These are phyloP conservation scores for Lithosia quadra DNA, from an alignment of 2,888 invertebrate genomes.

Conservation along the genomic window DNA sequence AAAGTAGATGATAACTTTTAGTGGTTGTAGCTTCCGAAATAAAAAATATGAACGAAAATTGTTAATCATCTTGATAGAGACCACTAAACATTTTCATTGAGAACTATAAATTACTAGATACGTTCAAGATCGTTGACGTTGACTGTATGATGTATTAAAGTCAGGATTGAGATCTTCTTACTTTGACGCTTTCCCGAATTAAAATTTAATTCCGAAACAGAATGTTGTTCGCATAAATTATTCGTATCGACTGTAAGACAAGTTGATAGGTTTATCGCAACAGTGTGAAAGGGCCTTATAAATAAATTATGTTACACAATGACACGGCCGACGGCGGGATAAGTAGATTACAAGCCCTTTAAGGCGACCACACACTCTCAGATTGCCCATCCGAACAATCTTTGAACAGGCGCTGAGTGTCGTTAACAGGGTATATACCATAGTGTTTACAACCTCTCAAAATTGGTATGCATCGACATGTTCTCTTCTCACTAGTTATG, in stretches of 20 bases:
- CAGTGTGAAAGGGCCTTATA: slow-evolving; percentile 40
- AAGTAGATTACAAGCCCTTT: slow-evolving; percentile 43
- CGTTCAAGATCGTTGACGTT: no score
- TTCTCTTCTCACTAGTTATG: neutral
- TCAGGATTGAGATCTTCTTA: no score
- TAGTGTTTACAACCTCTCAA: neutral
- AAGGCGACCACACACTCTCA: no score
- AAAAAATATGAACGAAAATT: no score
- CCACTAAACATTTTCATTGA: no score
- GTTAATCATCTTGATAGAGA: no score
- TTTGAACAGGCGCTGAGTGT: neutral
- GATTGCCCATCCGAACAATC: neutral
- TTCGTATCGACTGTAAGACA: slow-evolving; percentile 11
- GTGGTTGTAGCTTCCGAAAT: no score
- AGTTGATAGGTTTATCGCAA: slow-evolving; percentile 20
- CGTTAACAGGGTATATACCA: neutral
- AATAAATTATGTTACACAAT: slow-evolving; percentile 52
- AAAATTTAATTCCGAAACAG: slow-evolving; percentile 10
- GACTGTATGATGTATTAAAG: no score
- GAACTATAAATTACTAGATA: no score
- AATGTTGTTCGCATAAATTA: slow-evolving; percentile 18
- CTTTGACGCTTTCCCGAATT: neutral
- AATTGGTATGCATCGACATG: neutral
- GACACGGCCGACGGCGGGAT: slow-evolving; percentile 34
- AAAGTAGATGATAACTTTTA: no score